Evolutionary conservation across 2,888 invertebrate species (phyloP), one percentile per base, ranked within the genome.

Genomic region (Mythimna loreyi): DNA sequence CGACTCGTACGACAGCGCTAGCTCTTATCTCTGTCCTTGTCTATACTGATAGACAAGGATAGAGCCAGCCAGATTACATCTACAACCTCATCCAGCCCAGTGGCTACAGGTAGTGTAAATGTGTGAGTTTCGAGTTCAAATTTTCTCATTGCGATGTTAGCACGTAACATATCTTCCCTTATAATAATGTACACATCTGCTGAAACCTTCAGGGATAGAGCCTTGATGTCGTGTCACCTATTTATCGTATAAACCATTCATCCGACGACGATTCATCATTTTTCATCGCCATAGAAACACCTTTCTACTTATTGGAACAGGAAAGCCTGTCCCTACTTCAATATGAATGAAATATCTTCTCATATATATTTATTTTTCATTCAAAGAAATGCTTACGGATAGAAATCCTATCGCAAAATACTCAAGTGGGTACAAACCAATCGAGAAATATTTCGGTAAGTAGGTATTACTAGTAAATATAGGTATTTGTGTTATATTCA

Each of bases 381-480:
- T 33, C 43, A 71, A 36, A 36, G 16, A 59, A 43, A 45, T 43
- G 6, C 16, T 28, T 11, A 23, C 30, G 9, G 21, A 28, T 21
- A 23, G n/a, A 52, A 49, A 56, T 49, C 49, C 7, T 21, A 43
- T 49, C 40, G 19, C 43, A 16, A 50, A 53, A 25, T 40, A 50
- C 50, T 33, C 28, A 8, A 40, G 47, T 55, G 33, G 9, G n/a
- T 45, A n/a, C n/a, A 8, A n/a, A 19, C 13, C 13, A 33, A 21
- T 43, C 9, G 56, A 55, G 25, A 70, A 43, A 68, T 70, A 23
- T 57, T 58, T 28, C 25, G 21, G 28, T 55, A 33, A 13, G 16
- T 25, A 45, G 36, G n/a, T 56, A 68, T 16, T 50, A 33, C 19
- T 36, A 33, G 16, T 23, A 66, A 25, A 30, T 50, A 25, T 28